Conservation (phyloP, 2,888 invertebrate species). For the Cryptocheilus praepositus region DNA sequence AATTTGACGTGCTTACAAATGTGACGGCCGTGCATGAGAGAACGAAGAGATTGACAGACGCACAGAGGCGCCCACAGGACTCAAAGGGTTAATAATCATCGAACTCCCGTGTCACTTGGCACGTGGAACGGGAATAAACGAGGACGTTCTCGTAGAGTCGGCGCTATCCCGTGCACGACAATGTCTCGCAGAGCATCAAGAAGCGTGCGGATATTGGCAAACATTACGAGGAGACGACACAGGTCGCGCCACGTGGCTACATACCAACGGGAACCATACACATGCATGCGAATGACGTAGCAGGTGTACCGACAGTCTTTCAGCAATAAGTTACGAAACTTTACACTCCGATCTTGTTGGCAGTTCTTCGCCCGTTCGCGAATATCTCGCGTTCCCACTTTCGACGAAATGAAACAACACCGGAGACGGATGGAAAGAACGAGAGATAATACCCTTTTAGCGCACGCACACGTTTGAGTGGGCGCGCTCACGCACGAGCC, state of each 20-base stretch:
- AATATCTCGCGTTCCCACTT: slow-evolving; percentile 20
- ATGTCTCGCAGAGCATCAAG: slow-evolving; percentile 9
- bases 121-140: too few species aligned
- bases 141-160: too few species aligned
- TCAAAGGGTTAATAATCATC: too few species aligned
- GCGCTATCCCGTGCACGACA: too few species aligned
- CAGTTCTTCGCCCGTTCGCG: slow-evolving; percentile 23
- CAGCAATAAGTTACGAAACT: slow-evolving; percentile 34
- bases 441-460: too few species aligned
- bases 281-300: slow-evolving; percentile 22
- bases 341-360: slow-evolving; percentile 29
- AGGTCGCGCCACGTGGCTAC: slow-evolving; percentile 28
- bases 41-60: too few species aligned
- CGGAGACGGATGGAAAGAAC: too few species aligned
- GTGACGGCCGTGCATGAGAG: too few species aligned
- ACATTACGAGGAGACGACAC: slow-evolving; percentile 23
- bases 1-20: too few species aligned
- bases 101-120: too few species aligned
- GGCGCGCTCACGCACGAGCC: background rate
- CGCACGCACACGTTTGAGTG: background rate
- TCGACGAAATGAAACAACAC: background rate
- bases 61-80: too few species aligned
- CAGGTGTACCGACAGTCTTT: slow-evolving; percentile 21
- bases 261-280: slow-evolving; percentile 17
- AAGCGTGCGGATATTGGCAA: slow-evolving; percentile 27